Percentiles rank a stretch among this genome's conserved stretches.
Evolutionary conservation across 2,888 invertebrate species (phyloP).

Genomic region (Cremastinae sp.): DNA sequence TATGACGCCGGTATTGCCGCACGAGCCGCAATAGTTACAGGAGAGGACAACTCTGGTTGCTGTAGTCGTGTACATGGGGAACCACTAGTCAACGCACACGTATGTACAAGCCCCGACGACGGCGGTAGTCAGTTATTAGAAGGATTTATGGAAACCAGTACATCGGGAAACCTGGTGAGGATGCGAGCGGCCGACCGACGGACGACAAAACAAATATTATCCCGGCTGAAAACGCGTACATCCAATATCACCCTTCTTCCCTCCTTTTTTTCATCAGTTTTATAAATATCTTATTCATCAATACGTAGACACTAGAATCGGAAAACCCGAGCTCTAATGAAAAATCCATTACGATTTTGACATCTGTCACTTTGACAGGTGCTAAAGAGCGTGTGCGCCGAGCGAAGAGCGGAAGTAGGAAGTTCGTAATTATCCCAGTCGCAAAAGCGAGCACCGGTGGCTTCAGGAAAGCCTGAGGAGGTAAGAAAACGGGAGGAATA

Average conservation of each 20-base stretch:
- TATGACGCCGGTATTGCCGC: slow-evolving; percentile 53
- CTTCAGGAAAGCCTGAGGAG: slow-evolving; percentile 40
- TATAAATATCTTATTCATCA: too few species aligned
- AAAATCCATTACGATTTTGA: slow-evolving; percentile 7
- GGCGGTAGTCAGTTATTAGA: slow-evolving; percentile 36
- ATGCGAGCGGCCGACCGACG: slow-evolving; percentile 3
- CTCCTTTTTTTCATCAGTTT: too few species aligned
- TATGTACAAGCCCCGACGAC: neutral
- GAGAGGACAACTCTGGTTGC: slow-evolving; percentile 46
- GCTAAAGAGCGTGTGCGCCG: neutral
- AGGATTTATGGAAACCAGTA: slow-evolving; percentile 35
- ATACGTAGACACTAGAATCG: neutral
- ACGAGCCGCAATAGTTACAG: slow-evolving; percentile 43
- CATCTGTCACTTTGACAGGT: slow-evolving; percentile 10
- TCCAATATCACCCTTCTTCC: neutral
- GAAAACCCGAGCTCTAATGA: neutral
- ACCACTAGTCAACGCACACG: neutral
- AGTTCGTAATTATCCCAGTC: slow-evolving; percentile 50
- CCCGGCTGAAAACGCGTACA: neutral
- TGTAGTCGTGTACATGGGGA: slow-evolving; percentile 20
- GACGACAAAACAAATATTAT: slow-evolving; percentile 10
- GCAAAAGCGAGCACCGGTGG: slow-evolving; percentile 24
- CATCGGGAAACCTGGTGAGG: neutral
- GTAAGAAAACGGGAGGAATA: slow-evolving; percentile 36
- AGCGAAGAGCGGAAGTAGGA: slow-evolving; percentile 13